phyloP scores from a whole-genome alignment of 2,888 invertebrate genomes.

The Eupithecia subfuscata region DNA sequence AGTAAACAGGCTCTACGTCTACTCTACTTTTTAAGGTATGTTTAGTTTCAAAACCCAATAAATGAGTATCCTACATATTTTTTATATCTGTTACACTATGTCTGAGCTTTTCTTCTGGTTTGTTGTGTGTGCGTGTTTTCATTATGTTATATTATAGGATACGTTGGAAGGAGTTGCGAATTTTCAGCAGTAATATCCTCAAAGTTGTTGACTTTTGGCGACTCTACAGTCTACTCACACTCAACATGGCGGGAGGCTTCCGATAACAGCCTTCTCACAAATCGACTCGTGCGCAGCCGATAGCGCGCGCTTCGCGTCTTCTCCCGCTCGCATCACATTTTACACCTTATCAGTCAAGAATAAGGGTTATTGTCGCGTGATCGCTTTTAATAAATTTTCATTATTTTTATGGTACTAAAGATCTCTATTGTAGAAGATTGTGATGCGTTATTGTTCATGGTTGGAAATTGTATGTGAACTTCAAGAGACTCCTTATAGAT shows the following conservation, averaged over 20 bases:
- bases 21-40: neutral
- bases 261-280: conserved; percentile 71
- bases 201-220: conserved; percentile 41
- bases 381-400: neutral
- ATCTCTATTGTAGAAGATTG: conserved; percentile 4
- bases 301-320: conserved; percentile 62
- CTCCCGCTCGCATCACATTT: conserved; percentile 10
- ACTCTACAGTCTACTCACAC: conserved; percentile 34
- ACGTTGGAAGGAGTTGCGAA: neutral
- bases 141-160: neutral
- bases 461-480: conserved; percentile 16
- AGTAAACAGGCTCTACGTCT: neutral
- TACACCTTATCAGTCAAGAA: conserved; percentile 20
- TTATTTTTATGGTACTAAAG: neutral
- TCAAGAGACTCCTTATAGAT: conserved; percentile 5
- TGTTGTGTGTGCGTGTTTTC: neutral
- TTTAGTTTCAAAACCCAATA: neutral
- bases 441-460: neutral
- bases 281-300: conserved; percentile 70
- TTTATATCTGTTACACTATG: neutral
- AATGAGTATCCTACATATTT: neutral
- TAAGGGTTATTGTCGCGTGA: conserved; percentile 24
- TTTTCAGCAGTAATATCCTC: conserved; percentile 8
- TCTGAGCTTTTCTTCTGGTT: neutral
- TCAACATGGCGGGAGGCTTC: conserved; percentile 51